phyloP scores from a whole-genome alignment of 2,888 invertebrate species.

The Drosophila subquinaria region DNA sequence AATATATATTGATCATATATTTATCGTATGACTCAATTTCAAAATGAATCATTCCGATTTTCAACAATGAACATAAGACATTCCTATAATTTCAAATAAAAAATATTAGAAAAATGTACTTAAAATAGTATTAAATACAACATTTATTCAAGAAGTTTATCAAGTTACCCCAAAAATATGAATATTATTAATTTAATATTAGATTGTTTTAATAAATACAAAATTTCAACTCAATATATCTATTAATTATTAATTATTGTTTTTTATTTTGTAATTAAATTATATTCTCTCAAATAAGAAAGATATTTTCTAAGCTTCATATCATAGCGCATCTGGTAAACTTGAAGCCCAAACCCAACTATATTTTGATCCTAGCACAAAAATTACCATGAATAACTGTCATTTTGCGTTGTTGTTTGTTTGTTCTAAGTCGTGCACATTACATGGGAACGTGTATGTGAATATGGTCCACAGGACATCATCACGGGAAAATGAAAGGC shows the following conservation, averaged over 20 bases:
- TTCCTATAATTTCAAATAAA: too few species aligned
- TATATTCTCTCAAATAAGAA: neutral
- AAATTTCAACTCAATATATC: too few species aligned
- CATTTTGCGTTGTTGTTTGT: slow-evolving; percentile 58
- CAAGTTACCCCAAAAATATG: too few species aligned
- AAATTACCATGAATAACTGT: slow-evolving; percentile 77
- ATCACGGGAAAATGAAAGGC: slow-evolving; percentile 4
- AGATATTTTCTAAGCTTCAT: neutral
- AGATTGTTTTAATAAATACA: too few species aligned
- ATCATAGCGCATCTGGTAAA: slow-evolving; percentile 34
- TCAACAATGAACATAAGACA: too few species aligned
- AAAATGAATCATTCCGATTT: too few species aligned
- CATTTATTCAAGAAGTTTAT: too few species aligned
- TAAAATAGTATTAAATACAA: too few species aligned
- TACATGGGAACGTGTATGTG: slow-evolving; percentile 63
- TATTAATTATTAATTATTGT: too few species aligned
- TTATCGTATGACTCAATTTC: too few species aligned
- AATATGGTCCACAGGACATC: slow-evolving; percentile 50
- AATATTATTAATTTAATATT: too few species aligned
- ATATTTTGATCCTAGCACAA: slow-evolving; percentile 29
- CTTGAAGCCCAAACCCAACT: slow-evolving; percentile 4
- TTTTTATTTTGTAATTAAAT: neutral
- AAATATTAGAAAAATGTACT: too few species aligned
- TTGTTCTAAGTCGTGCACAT: slow-evolving; percentile 64
- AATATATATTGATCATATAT: neutral